phyloP scores from a whole-genome alignment of 2,888 invertebrate genomes.

The Papilio elwesi region DNA sequence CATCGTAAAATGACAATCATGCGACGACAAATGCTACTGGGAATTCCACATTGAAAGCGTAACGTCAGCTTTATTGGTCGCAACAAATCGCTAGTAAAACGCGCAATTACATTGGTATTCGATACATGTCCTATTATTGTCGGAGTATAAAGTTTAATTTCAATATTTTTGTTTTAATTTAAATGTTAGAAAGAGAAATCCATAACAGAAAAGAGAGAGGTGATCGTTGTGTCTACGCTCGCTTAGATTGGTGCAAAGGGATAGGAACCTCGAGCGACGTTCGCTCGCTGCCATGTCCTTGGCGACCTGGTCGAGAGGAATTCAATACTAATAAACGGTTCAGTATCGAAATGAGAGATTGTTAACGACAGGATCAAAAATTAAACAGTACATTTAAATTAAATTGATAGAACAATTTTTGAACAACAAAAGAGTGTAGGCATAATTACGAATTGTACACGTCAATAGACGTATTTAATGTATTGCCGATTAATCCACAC shows the following conservation, averaged over 20 bases:
- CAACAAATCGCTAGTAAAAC: neutral
- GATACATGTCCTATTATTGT: neutral
- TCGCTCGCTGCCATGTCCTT: slow-evolving; percentile 34
- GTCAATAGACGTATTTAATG: too few species aligned
- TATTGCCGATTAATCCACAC: too few species aligned
- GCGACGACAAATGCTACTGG: neutral
- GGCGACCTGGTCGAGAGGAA: slow-evolving; percentile 29
- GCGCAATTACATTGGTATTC: neutral
- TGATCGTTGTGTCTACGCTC: neutral
- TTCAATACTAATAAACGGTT: slow-evolving; percentile 19
- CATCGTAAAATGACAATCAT: slow-evolving; percentile 10
- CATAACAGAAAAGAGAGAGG: neutral
- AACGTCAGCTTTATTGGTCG: neutral
- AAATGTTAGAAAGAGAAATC: neutral
- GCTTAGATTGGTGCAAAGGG: slow-evolving; percentile 14
- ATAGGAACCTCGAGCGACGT: slow-evolving; percentile 17
- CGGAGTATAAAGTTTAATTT: neutral
- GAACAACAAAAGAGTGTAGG: too few species aligned
- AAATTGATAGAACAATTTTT: too few species aligned
- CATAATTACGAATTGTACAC: too few species aligned
- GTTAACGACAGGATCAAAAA: neutral
- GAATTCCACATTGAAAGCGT: slow-evolving; percentile 12
- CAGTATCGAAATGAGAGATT: slow-evolving; percentile 12
- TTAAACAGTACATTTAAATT: too few species aligned
- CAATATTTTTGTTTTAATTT: neutral